Base-by-base conservation (phyloP, 2,113 vertebrate species). In the Thunnus thynnus region DNA sequence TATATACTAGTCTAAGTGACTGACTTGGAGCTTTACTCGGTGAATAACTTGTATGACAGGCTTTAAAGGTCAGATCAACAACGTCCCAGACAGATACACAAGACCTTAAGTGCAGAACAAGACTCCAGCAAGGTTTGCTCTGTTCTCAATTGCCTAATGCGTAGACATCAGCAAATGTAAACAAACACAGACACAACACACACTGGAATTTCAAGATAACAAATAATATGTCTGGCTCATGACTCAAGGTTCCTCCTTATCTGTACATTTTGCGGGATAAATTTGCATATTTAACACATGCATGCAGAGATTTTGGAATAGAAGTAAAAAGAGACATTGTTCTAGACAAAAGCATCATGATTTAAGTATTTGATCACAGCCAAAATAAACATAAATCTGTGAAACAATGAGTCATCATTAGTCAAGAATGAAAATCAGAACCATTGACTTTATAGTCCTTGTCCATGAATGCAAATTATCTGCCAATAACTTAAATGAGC, bases 201-300 rank as follows among this genome's bases (percentile, higher is more conserved):
- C 11, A 41, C 46, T 56, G 73, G 71, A 81, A 85, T 76, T 58
- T 76, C 78, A 83, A 66, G 52, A 70, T 74, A 70, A 74, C 76
- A 85, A 84, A 84, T 27, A 56, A 69, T 30, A 54, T 0, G 56
- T 62, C 82, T 88, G 79, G 64, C 79, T 60, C 44, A 67, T 10
- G 48, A 32, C 50, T 63, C 63, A 32, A 20, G 17, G 68, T 14
- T 60, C 32, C 18, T 20, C n/a, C 51, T 70, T 48, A 62, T 66
- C 76, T 60, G 12, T 46, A 83, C 36, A 41, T 41, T 41, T 9
- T 86, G 84, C 71, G 85, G 58, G 25, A 60, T 3, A 44, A 64
- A 41, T 90, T 84, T 89, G 84, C 75, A 86, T 82, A 68, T 76
- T 44, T 57, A 58, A 76, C 13, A 25, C 41, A 50, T 64, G n/a